Evolutionary conservation across 2,888 invertebrate genomes (phyloP).

Genomic region (Eristalinus aeneus): DNA sequence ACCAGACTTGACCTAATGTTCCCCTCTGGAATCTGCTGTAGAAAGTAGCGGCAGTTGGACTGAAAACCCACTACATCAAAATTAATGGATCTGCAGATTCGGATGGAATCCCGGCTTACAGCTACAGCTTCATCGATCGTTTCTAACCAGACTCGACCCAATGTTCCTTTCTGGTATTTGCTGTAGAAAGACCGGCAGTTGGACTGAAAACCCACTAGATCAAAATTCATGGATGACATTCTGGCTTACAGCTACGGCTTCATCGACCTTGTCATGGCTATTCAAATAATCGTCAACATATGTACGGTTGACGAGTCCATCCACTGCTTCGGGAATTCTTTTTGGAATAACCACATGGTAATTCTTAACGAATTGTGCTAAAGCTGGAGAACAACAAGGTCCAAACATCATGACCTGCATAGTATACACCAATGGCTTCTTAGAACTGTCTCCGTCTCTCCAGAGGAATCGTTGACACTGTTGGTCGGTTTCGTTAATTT

Average conservation of each 20-base stretch:
- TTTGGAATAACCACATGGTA: not conserved
- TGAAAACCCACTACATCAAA: too few species aligned
- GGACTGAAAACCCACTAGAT: not conserved
- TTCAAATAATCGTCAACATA: slow-evolving; percentile 10
- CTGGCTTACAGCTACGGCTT: not conserved
- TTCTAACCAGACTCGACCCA: too few species aligned
- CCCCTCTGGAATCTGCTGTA: too few species aligned
- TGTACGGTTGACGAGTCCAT: not conserved
- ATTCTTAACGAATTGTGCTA: slow-evolving; percentile 2
- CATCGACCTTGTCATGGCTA: slow-evolving; percentile 1
- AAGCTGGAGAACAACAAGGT: not conserved
- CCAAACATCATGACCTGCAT: slow-evolving; percentile 24
- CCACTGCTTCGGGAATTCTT: slow-evolving; percentile 1
- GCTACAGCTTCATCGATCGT: too few species aligned
- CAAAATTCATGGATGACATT: not conserved
- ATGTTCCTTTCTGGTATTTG: too few species aligned
- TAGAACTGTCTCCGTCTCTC: slow-evolving; percentile 1
- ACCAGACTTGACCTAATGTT: too few species aligned
- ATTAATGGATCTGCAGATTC: too few species aligned
- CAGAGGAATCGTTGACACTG: slow-evolving; percentile 2
- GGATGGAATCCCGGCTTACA: too few species aligned
- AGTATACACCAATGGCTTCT: not conserved
- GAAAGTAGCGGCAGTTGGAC: too few species aligned
- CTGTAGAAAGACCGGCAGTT: too few species aligned
- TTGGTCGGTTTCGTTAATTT: not conserved